Percentiles rank a stretch among this genome's conserved stretches.
Evolutionary conservation across 2,113 vertebrate genomes (phyloP).

Genomic region (Corvus cornix): DNA sequence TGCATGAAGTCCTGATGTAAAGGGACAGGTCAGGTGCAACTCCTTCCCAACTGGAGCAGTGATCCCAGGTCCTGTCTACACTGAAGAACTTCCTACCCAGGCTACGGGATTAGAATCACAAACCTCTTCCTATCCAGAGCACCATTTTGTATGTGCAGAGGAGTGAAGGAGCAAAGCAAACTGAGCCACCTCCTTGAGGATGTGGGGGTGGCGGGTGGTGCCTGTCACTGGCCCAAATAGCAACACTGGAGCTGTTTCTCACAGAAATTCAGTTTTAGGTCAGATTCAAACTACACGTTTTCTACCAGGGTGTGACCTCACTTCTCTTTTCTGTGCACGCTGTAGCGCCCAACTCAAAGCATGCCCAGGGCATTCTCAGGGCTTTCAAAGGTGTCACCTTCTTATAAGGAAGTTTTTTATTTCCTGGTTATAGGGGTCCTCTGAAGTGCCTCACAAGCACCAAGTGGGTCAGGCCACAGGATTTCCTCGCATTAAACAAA

Average conservation of each 20-base stretch:
- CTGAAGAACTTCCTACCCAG: background rate
- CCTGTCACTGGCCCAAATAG: background rate
- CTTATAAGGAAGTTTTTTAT: background rate
- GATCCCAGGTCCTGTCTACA: background rate
- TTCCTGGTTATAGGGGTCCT: background rate
- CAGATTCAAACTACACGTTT: background rate
- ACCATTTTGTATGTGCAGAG: background rate
- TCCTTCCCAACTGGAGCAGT: background rate
- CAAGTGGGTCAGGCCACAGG: background rate
- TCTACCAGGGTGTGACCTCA: background rate
- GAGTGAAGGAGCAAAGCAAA: background rate
- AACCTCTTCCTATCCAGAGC: background rate
- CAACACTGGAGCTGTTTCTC: background rate
- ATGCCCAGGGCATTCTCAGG: background rate
- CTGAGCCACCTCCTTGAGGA: background rate
- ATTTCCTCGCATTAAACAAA: background rate
- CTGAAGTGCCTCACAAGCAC: background rate
- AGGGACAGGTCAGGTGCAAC: background rate
- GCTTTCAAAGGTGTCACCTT: background rate
- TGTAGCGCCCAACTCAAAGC: background rate
- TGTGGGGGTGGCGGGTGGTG: background rate
- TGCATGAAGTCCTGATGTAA: background rate
- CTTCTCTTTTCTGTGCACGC: rapidly evolving
- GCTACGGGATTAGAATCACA: rapidly evolving
- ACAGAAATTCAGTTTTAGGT: background rate